Base-by-base conservation (phyloP, 2,113 vertebrate genomes). In the Hypomesus transpacificus region DNA sequence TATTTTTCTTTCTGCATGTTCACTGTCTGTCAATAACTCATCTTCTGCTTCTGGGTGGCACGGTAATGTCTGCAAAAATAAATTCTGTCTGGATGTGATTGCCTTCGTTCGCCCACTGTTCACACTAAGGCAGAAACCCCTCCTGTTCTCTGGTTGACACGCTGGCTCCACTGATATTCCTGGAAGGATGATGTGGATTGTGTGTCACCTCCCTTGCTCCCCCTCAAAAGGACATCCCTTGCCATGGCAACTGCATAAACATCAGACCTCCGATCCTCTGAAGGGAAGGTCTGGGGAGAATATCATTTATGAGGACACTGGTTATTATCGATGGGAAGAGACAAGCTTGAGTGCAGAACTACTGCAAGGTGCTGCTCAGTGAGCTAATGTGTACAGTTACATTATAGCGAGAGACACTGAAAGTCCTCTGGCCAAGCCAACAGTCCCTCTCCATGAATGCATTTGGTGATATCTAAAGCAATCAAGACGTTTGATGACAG, bases 231-330 rank as follows among this genome's bases (percentile, higher is more conserved):
- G 87, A 86, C 83, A 82, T 59, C 54, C 14, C 74, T 91, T 63
- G n/a, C 87, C 85, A 90, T 90, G 87, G 87, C 78, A 87, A 91
- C 89, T 75, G 85, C 82, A 89, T 85, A 84, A 90, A 89, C 89
- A 89, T 84, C 82, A 82, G 78, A 74, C 76, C 78, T 39, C 69
- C 76, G 60, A 56, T 86, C 82, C 61, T 46, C 39, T 46, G 39
- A 66, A 64, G 69, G 58, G 51, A 79, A 66, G 73, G 66, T 77
- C 79, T 79, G 11, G 0, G 69, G 81, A 75, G 69, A 83, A 80
- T 67, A 76, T 76, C 63, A 56, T 75, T 39, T 76, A 9, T 54
- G 69, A 73, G 52, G 54, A 70, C 68, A 65, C 46, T 75, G 76
- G 79, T 69, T 83, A 71, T 80, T 83, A 81, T 73, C 77, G 69